phyloP scores from a whole-genome alignment of 2,888 invertebrate species.

The Exocentrus adspersus region DNA sequence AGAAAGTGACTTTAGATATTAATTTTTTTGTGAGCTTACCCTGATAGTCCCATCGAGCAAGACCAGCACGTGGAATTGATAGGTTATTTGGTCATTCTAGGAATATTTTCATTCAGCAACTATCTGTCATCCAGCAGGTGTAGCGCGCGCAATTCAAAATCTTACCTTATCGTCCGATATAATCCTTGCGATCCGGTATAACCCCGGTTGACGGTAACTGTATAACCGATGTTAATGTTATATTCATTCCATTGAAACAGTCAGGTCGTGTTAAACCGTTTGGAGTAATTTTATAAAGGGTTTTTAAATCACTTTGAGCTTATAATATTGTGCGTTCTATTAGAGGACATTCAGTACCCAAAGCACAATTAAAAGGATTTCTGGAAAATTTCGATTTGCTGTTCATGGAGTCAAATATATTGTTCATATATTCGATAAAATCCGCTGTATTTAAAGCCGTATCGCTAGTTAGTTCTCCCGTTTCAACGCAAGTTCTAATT shows the following conservation, averaged over 20 bases:
- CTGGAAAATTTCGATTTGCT: background rate
- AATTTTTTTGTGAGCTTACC: no score
- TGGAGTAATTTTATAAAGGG: background rate
- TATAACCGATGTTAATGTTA: background rate
- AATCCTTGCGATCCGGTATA: no score
- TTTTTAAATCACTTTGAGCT: background rate
- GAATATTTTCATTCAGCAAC: no score
- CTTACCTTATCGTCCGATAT: no score
- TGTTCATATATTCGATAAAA: slow-evolving; percentile 12
- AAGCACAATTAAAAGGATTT: background rate
- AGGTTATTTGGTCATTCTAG: no score
- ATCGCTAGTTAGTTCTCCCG: slow-evolving; percentile 4
- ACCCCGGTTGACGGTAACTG: no score
- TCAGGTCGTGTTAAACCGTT: background rate
- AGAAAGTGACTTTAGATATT: no score
- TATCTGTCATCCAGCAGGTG: no score
- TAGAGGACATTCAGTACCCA: background rate
- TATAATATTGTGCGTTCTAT: background rate
- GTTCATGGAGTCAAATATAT: slow-evolving; percentile 2
- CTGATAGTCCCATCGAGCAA: no score
- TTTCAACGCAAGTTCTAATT: slow-evolving; percentile 5
- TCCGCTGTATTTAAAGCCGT: slow-evolving; percentile 11
- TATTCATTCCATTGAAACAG: background rate
- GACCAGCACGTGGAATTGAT: no score
- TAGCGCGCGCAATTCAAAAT: no score